These are phyloP conservation scores for Peromyscus melanophrys DNA, from an alignment of 2,797 vertebrate genomes.

Conservation along the genomic window DNA sequence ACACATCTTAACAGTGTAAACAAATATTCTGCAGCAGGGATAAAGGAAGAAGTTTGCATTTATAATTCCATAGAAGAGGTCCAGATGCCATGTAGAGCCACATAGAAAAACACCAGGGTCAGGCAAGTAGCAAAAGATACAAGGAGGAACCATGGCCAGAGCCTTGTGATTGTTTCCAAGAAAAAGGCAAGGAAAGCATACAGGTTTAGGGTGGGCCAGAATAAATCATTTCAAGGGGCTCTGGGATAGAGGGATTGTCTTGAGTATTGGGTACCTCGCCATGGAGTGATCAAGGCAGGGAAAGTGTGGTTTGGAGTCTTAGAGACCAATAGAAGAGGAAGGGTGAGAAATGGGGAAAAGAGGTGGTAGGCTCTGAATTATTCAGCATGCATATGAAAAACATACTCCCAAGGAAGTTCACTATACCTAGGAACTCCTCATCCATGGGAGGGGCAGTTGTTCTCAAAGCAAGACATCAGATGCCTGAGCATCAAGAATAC, in stretches of 20 bases:
- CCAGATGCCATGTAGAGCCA: fast-evolving
- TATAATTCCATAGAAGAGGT: not conserved
- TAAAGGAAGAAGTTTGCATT: not conserved
- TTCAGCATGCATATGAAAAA: not conserved
- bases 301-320: not conserved
- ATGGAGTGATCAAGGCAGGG: not conserved
- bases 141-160: not conserved
- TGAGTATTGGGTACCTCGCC: not conserved
- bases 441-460: not conserved
- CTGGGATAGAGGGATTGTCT: not conserved
- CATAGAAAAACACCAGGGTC: fast-evolving
- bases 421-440: not conserved
- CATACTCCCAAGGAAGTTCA: not conserved
- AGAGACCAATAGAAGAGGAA: not conserved
- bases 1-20: not conserved
- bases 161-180: not conserved
- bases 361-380: not conserved
- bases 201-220: not conserved
- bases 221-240: not conserved
- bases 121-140: not conserved
- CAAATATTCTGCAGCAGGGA: not conserved
- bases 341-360: not conserved
- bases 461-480: not conserved
- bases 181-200: not conserved
- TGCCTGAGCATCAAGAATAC: not conserved